Percentiles rank a stretch among this genome's conserved stretches.
phyloP scores from a whole-genome alignment of 2,888 invertebrate species.

The Leptarthrus brevirostris region DNA sequence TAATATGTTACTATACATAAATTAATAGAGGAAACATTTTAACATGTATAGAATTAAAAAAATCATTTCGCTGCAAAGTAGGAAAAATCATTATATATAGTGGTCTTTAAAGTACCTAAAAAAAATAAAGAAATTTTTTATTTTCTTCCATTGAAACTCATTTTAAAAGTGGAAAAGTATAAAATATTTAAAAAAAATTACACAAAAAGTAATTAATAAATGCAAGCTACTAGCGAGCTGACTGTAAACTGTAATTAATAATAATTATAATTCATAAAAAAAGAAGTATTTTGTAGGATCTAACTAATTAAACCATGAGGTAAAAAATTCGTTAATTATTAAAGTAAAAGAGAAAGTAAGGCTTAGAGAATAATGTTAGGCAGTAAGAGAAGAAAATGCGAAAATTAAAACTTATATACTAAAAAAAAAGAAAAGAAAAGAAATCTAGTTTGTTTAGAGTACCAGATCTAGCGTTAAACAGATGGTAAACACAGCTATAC shows the following conservation, averaged over 20 bases:
- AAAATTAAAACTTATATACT: background rate
- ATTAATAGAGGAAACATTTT: slow-evolving; percentile 1
- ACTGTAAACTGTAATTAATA: slow-evolving; percentile 39
- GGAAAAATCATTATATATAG: background rate
- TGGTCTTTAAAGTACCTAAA: slow-evolving; percentile 22
- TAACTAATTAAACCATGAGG: slow-evolving; percentile 2
- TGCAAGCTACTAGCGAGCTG: no score
- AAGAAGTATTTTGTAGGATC: slow-evolving; percentile 33
- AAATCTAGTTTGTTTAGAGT: background rate
- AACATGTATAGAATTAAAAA: slow-evolving; percentile 1
- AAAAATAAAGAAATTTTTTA: background rate
- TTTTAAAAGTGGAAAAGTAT: background rate
- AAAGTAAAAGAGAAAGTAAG: slow-evolving; percentile 8
- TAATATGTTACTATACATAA: no score
- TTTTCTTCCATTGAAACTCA: background rate
- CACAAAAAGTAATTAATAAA: no score
- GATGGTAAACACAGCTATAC: background rate
- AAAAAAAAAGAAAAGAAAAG: background rate
- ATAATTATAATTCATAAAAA: slow-evolving; percentile 33
- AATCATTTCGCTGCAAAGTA: no score
- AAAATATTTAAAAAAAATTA: background rate
- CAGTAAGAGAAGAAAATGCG: background rate
- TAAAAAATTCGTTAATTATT: slow-evolving; percentile 18
- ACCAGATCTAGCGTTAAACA: background rate
- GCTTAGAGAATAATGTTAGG: background rate